A percentile compares a stretch with the other conserved stretches of the same genome.
Evolutionary conservation across 2,113 vertebrate genomes (phyloP).

Genomic region (Diphyllodes magnificus): DNA sequence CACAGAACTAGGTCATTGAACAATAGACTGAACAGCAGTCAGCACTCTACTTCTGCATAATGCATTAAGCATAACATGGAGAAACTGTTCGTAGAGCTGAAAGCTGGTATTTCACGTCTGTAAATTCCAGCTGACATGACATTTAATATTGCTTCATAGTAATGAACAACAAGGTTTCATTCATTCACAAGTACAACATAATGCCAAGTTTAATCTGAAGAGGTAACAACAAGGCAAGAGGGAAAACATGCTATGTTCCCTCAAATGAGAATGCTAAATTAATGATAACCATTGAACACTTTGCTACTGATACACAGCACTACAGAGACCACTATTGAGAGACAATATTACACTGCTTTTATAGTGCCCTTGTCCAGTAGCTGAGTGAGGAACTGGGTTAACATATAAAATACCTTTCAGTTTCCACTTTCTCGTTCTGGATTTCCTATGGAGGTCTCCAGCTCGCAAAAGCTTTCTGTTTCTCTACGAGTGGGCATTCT

Average conservation of each 20-base stretch:
- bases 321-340: slow-evolving; percentile 17
- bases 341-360: neutral
- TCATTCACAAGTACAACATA: slow-evolving; percentile 89
- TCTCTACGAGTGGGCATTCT: neutral
- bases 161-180: slow-evolving; percentile 91
- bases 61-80: slow-evolving; percentile 95
- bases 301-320: slow-evolving; percentile 63
- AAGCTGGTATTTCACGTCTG: slow-evolving; percentile 93
- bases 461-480: slow-evolving; percentile 2
- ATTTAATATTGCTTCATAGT: slow-evolving; percentile 93
- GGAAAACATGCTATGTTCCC: slow-evolving; percentile 78
- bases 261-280: slow-evolving; percentile 81
- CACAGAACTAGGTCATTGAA: slow-evolving; percentile 94
- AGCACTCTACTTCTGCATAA: slow-evolving; percentile 92
- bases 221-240: slow-evolving; percentile 83
- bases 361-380: neutral
- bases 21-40: slow-evolving; percentile 89
- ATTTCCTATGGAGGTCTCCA: neutral
- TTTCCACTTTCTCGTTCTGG: slow-evolving; percentile 7
- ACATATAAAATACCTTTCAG: neutral
- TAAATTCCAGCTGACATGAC: slow-evolving; percentile 95
- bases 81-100: slow-evolving; percentile 82
- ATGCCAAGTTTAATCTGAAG: slow-evolving; percentile 88
- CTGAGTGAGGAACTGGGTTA: neutral
- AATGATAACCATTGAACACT: slow-evolving; percentile 80